Conservation (phyloP, 2,888 invertebrate genomes). For the Heteromurus nitidus region DNA sequence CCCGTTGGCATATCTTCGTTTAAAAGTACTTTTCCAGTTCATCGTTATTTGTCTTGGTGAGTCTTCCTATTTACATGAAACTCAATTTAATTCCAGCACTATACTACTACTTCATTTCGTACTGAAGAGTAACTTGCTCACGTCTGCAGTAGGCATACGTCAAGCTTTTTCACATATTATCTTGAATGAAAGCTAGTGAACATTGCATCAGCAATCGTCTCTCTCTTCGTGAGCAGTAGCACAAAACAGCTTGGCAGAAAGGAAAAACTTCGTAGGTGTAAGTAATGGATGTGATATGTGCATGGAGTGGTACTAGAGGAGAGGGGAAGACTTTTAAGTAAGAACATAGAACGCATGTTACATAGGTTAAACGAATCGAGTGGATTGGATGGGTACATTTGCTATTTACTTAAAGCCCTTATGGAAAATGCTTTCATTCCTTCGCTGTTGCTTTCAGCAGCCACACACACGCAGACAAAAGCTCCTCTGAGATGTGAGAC, state of each 20-base stretch:
- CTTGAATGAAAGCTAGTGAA: too few relatives aligned
- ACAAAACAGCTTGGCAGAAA: background rate
- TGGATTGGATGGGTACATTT: background rate
- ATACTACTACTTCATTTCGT: too few relatives aligned
- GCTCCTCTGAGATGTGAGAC: slow-evolving; percentile 12
- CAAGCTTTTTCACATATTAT: too few relatives aligned
- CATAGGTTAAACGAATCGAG: background rate
- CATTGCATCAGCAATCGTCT: background rate
- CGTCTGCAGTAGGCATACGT: too few relatives aligned
- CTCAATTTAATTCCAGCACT: too few relatives aligned
- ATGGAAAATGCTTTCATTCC: slow-evolving; percentile 35
- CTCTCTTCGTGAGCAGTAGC: background rate
- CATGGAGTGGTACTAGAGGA: background rate
- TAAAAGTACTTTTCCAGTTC: too few relatives aligned
- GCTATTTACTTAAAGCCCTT: slow-evolving; percentile 23
- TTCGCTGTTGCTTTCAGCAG: slow-evolving; percentile 41
- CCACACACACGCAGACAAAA: slow-evolving; percentile 34
- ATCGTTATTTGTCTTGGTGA: too few relatives aligned
- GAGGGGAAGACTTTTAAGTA: background rate
- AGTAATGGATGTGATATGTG: too few relatives aligned
- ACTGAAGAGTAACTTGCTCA: too few relatives aligned
- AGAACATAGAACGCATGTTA: background rate
- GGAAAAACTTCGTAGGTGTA: too few relatives aligned
- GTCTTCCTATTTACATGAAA: too few relatives aligned
- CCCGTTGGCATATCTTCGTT: too few relatives aligned